Evolutionary conservation across 2,797 vertebrate species (phyloP).

Genomic region (Muraenolepis orangiensis): DNA sequence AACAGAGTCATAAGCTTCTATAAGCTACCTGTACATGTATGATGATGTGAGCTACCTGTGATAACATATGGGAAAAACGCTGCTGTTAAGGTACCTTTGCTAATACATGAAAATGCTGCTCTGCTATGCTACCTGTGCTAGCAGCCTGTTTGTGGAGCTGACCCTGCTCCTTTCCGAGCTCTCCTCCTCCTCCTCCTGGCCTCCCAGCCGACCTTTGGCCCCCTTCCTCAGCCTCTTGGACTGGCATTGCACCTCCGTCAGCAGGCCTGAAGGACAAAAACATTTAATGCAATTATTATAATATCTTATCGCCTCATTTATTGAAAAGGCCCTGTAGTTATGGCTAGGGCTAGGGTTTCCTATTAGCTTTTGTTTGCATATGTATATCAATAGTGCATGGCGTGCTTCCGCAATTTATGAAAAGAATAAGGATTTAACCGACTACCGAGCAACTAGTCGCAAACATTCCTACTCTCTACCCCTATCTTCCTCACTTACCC

Average conservation of each 20-base stretch:
- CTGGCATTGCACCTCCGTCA: conserved; percentile 94
- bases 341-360: too few relatives aligned
- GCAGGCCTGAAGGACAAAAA: conserved; percentile 72
- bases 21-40: background rate
- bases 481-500: too few relatives aligned
- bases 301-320: background rate
- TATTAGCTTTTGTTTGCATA: too few relatives aligned
- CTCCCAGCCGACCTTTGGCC: conserved; percentile 67
- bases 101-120: background rate
- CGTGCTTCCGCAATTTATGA: too few relatives aligned
- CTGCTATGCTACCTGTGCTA: conserved; percentile 52
- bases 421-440: too few relatives aligned
- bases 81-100: background rate
- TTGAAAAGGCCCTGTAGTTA: background rate
- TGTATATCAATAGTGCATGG: too few relatives aligned
- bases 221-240: conserved; percentile 91
- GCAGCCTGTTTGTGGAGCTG: conserved; percentile 82
- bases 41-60: too few relatives aligned
- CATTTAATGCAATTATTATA: background rate
- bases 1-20: background rate
- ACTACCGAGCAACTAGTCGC: too few relatives aligned
- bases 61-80: too few relatives aligned
- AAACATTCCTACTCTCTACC: too few relatives aligned
- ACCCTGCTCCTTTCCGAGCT: conserved; percentile 75
- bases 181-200: conserved; percentile 76